These are phyloP conservation scores for Marasmarcha lunaedactyla DNA, from an alignment of 2,888 invertebrate species.

Conservation along the genomic window DNA sequence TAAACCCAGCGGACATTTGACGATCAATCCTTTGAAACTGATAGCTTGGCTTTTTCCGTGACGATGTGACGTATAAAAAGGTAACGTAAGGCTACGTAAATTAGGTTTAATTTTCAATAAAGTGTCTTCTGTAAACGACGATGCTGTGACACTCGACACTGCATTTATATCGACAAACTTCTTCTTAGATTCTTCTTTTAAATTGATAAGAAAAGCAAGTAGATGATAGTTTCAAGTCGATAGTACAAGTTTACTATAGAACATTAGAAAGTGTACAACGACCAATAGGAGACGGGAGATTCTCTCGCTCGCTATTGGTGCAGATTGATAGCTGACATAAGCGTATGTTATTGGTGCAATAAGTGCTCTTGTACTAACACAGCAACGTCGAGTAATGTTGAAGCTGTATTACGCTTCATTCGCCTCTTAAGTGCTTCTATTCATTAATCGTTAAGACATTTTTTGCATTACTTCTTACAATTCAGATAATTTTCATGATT, in stretches of 20 bases:
- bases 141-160: slow-evolving; percentile 28
- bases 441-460: no score
- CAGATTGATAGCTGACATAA: no score
- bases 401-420: slow-evolving; percentile 47
- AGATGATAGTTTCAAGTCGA: slow-evolving; percentile 20
- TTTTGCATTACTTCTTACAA: no score
- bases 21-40: slow-evolving; percentile 13
- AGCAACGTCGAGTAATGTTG: no score
- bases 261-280: slow-evolving; percentile 20
- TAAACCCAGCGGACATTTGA: slow-evolving; percentile 32
- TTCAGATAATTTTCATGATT: no score
- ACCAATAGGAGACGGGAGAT: slow-evolving; percentile 28
- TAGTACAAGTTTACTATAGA: slow-evolving; percentile 27
- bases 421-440: slow-evolving; percentile 62
- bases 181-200: slow-evolving; percentile 30
- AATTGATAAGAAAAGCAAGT: slow-evolving; percentile 16
- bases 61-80: slow-evolving; percentile 17
- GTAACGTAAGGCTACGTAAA: slow-evolving; percentile 46
- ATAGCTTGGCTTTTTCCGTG: slow-evolving; percentile 31
- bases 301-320: no score
- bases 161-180: slow-evolving; percentile 32
- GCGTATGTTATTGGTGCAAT: no score
- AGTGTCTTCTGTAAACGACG: slow-evolving; percentile 42
- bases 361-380: no score
- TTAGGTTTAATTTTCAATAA: slow-evolving; percentile 55